Evolutionary conservation across 2,113 vertebrate genomes (phyloP).

Genomic region (Steatornis caripensis): DNA sequence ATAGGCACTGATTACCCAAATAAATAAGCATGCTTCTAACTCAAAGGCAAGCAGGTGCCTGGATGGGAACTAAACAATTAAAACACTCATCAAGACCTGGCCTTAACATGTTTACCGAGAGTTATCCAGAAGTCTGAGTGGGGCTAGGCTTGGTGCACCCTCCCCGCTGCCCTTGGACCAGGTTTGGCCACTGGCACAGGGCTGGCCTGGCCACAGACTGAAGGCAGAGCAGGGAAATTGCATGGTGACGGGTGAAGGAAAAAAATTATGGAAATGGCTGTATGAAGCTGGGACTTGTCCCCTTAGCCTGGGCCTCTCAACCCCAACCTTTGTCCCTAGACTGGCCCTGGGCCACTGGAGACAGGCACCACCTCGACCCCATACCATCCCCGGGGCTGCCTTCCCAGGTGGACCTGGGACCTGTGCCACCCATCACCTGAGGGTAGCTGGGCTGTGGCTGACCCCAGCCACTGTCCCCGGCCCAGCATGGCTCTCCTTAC

Average conservation of each 20-base stretch:
- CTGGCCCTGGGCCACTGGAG: background rate
- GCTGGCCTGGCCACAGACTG: background rate
- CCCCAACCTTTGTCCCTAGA: background rate
- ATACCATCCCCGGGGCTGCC: too few species aligned
- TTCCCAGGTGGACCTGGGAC: background rate
- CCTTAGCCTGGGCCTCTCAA: background rate
- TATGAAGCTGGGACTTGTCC: background rate
- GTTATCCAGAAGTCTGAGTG: background rate
- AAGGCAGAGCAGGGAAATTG: rapidly evolving
- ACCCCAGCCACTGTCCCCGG: background rate
- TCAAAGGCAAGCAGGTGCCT: background rate
- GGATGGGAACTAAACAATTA: background rate
- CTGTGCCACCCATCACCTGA: rapidly evolving
- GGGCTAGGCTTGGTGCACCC: background rate
- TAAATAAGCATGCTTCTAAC: background rate
- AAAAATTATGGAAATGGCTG: background rate
- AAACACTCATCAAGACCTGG: background rate
- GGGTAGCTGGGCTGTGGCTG: background rate
- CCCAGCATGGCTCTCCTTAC: background rate
- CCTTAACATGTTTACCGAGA: rapidly evolving
- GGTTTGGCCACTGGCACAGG: background rate
- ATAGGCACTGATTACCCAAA: background rate
- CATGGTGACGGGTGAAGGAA: background rate
- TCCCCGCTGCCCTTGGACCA: background rate
- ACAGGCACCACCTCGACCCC: rapidly evolving